These are phyloP conservation scores for Muntiacus muntjak DNA, from an alignment of 2,113 vertebrate genomes.

Conservation along the genomic window DNA sequence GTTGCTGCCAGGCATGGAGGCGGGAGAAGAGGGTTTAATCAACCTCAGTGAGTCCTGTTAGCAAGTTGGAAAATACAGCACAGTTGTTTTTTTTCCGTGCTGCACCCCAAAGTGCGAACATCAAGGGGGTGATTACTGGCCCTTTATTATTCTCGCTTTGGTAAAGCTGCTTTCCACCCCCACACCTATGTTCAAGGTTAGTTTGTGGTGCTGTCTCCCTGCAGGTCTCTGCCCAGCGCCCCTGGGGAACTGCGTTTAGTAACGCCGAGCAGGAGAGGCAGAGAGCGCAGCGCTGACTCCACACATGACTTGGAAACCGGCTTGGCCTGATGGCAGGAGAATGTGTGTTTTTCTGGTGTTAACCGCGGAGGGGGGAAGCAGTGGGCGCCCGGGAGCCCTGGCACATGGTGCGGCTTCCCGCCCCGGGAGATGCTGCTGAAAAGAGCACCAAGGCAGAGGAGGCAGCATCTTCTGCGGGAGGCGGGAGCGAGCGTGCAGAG, in stretches of 20 bases:
- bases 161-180: slow-evolving; percentile 46
- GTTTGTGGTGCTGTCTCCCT: slow-evolving; percentile 70
- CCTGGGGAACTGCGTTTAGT: slow-evolving; percentile 58
- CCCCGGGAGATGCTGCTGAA: not conserved
- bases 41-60: not conserved
- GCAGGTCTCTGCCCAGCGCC: slow-evolving; percentile 44
- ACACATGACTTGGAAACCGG: not conserved
- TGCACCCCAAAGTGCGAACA: not conserved
- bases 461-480: not conserved
- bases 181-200: slow-evolving; percentile 69
- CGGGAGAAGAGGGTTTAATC: not conserved
- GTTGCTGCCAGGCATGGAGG: not conserved
- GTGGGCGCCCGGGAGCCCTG: not conserved
- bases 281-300: not conserved
- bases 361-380: slow-evolving; percentile 11
- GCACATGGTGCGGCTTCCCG: not conserved
- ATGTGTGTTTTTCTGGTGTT: slow-evolving; percentile 54
- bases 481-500: fast-evolving
- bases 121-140: slow-evolving; percentile 50
- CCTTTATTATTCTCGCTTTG: slow-evolving; percentile 57
- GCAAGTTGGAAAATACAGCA: slow-evolving; percentile 42
- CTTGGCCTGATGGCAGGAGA: slow-evolving; percentile 28
- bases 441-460: not conserved
- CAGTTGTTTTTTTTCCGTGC: not conserved
- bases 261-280: not conserved